Base-by-base conservation (phyloP, 2,797 vertebrate genomes). In the Alauda arvensis region DNA sequence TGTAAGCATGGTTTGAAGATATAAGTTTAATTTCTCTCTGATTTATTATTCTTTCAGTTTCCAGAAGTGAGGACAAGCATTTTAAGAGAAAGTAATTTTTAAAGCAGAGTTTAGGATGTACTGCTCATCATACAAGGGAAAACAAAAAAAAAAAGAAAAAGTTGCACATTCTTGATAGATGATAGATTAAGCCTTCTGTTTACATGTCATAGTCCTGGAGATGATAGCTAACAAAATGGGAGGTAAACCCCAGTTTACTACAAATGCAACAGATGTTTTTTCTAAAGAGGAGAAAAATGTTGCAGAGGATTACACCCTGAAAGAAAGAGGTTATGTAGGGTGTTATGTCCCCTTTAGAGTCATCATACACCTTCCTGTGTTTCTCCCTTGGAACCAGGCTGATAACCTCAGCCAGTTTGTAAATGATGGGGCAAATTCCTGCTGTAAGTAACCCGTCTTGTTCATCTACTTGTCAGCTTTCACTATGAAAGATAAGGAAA, bases 331-430 rank as follows among this genome's bases (percentile, higher is more conserved):
- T 56, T 69, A 6, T 6, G 3, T 29, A 15, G 37, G 45, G 5
- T 59, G 19, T 21, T 68, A 23, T 8, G 10, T 21, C 40, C 14
- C 14, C 29, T 12, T 80, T 28, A 45, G 24, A 40, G n/a, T 25
- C 14, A n/a, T 17, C 29, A 39, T 3, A 31, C 13, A 8, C 49
- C 45, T 88, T 65, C 28, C 21, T 0, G 0, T 1, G 1, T 40
- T n/a, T 37, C 25, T 77, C 5, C 1, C 24, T 77, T 37, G 15
- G 60, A 87, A 76, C 6, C 45, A 78, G 49, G 9, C 34, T 53
- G 49, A 51, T 53, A 85, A 85, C 21, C 52, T 60, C 1, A 0
- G 40, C 4, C 18, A 40, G 19, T 63, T 55, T 57, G 34, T 28
- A 66, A 42, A 0, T 46, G 42, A 57, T 37, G 20, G 25, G 7